phyloP scores from a whole-genome alignment of 2,113 vertebrate genomes.

The Podarcis muralis region DNA sequence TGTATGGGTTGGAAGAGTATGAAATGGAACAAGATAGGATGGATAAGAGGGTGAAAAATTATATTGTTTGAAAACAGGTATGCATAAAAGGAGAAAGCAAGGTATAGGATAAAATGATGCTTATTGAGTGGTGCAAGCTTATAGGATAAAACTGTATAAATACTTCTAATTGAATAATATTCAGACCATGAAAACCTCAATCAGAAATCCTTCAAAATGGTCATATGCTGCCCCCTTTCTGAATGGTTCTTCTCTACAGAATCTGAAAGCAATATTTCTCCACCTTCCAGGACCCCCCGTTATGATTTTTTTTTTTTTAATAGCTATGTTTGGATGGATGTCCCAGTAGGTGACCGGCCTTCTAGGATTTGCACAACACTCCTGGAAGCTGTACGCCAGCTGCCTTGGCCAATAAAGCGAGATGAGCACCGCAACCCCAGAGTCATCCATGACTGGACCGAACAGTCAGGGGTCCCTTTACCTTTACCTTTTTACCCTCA shows the following conservation, averaged over 20 bases:
- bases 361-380: slow-evolving; percentile 36
- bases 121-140: neutral
- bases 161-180: neutral
- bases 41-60: neutral
- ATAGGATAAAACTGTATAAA: neutral
- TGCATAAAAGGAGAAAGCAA: neutral
- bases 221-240: neutral
- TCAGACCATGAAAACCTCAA: neutral
- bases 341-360: slow-evolving; percentile 26
- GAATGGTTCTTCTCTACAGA: slow-evolving; percentile 29
- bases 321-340: slow-evolving; percentile 12
- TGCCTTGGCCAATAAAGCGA: too few species aligned
- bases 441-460: too few species aligned
- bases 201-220: neutral
- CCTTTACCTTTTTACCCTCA: slow-evolving; percentile 2
- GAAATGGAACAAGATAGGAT: neutral
- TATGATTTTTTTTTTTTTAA: slow-evolving; percentile 37
- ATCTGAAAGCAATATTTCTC: slow-evolving; percentile 19
- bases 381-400: neutral
- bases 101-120: neutral
- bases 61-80: neutral
- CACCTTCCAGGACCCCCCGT: slow-evolving; percentile 17
- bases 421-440: too few species aligned
- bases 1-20: neutral
- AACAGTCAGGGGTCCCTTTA: too few species aligned